These are phyloP conservation scores for Nanger granti DNA, from an alignment of 2,113 vertebrate genomes.

Conservation along the genomic window DNA sequence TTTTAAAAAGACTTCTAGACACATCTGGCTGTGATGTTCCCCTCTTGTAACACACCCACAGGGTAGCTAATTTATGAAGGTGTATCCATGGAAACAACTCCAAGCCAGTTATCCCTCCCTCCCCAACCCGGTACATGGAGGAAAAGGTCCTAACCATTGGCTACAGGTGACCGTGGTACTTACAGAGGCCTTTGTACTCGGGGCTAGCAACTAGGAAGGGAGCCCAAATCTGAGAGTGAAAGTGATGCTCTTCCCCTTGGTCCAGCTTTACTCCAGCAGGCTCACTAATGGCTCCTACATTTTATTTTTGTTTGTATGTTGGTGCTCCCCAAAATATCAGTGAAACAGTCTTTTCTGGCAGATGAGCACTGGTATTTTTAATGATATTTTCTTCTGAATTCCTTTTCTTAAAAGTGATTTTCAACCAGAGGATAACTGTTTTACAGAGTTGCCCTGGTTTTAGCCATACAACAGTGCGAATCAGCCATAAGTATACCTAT, in stretches of 20 bases:
- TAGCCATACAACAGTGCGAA: neutral
- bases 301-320: slow-evolving; percentile 61
- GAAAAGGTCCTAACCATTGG: neutral
- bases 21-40: neutral
- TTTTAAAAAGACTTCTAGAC: neutral
- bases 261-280: slow-evolving; percentile 28
- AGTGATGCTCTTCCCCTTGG: neutral
- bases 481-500: neutral
- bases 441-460: neutral
- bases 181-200: neutral
- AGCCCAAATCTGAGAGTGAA: neutral
- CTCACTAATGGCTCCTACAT: slow-evolving; percentile 37
- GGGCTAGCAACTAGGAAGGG: neutral
- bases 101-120: neutral
- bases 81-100: neutral
- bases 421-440: neutral
- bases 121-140: neutral
- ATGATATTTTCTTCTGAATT: neutral
- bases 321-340: slow-evolving; percentile 74
- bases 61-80: neutral
- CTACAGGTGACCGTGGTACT: neutral
- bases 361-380: slow-evolving; percentile 14
- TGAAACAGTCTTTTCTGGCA: slow-evolving; percentile 77
- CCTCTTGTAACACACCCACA: neutral
- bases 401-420: neutral